A percentile compares a stretch with the other conserved stretches of the same genome.
Conservation (phyloP, 2,113 vertebrate species). For the Ctenodactylus gundi region DNA sequence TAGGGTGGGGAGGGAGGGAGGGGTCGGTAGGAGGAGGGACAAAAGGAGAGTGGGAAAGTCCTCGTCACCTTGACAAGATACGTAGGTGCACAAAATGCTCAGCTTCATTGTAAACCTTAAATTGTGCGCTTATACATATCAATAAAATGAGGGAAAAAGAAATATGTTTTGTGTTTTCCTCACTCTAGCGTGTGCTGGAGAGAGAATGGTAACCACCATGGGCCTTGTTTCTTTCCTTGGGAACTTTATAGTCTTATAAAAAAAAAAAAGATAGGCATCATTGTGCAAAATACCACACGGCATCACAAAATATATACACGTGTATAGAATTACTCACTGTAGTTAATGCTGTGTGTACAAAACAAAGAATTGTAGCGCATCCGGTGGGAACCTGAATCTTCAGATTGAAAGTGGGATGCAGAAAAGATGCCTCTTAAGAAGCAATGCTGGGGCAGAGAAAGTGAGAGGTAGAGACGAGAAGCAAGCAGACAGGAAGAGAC, state of each 20-base stretch:
- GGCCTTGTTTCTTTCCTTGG: neutral
- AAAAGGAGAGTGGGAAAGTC: too few relatives aligned
- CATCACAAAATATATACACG: neutral
- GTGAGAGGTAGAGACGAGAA: neutral
- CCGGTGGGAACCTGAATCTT: neutral
- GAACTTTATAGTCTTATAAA: neutral
- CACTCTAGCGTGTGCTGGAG: neutral
- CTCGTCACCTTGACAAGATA: too few relatives aligned
- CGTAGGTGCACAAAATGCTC: too few relatives aligned
- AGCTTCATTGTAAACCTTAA: too few relatives aligned
- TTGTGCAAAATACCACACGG: neutral
- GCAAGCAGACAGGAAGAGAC: neutral
- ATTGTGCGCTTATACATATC: too few relatives aligned
- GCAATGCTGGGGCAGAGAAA: neutral
- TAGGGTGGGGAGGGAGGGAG: too few relatives aligned
- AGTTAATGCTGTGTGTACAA: neutral
- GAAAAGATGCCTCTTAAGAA: neutral
- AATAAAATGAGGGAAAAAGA: too few relatives aligned
- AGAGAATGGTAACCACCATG: neutral
- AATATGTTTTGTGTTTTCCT: too few relatives aligned
- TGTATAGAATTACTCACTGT: neutral
- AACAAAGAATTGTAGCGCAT: neutral
- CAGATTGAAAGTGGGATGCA: neutral
- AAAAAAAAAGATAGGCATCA: neutral
- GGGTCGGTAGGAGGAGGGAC: too few relatives aligned